These are phyloP conservation scores for Diabrotica virgifera DNA, from an alignment of 1,140 invertebrate species.

Conservation along the genomic window DNA sequence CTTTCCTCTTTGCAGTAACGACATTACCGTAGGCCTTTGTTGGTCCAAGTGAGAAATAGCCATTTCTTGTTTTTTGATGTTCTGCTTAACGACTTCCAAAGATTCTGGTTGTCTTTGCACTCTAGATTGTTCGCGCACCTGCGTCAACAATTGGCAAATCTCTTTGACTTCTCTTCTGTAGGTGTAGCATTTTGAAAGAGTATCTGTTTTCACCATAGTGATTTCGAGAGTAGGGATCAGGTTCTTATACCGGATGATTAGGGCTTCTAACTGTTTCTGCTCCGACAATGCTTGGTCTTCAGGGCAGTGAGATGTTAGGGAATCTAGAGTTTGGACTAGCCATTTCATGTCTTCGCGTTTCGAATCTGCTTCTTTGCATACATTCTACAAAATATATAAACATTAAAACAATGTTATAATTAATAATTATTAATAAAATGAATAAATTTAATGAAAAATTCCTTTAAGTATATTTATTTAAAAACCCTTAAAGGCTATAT, in stretches of 20 bases:
- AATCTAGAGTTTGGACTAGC: conserved; percentile 87
- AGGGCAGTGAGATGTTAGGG: conserved; percentile 75
- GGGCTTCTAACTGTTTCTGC: conserved; percentile 75
- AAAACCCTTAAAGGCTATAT: too few relatives aligned
- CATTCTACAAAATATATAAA: conserved; percentile 59
- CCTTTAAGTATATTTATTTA: too few relatives aligned
- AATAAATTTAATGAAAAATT: too few relatives aligned
- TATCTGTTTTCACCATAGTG: conserved; percentile 87
- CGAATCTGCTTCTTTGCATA: conserved; percentile 84
- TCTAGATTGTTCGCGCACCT: conserved; percentile 70
- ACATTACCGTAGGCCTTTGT: conserved; percentile 81
- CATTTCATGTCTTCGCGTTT: conserved; percentile 92
- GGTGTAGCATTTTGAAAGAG: conserved; percentile 88
- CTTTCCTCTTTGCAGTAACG: conserved; percentile 86
- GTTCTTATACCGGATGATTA: conserved; percentile 85
- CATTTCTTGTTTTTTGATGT: conserved; percentile 75
- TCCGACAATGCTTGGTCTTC: conserved; percentile 74
- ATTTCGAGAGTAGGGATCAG: conserved; percentile 89
- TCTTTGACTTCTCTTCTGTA: conserved; percentile 85
- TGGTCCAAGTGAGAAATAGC: conserved; percentile 79
- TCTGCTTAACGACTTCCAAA: conserved; percentile 69
- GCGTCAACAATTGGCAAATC: conserved; percentile 71
- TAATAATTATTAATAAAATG: too few relatives aligned
- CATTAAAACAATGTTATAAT: not conserved
- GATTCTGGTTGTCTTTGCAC: conserved; percentile 63